Base-by-base conservation (phyloP, 1,140 invertebrate genomes). In the Thrips palmi region DNA sequence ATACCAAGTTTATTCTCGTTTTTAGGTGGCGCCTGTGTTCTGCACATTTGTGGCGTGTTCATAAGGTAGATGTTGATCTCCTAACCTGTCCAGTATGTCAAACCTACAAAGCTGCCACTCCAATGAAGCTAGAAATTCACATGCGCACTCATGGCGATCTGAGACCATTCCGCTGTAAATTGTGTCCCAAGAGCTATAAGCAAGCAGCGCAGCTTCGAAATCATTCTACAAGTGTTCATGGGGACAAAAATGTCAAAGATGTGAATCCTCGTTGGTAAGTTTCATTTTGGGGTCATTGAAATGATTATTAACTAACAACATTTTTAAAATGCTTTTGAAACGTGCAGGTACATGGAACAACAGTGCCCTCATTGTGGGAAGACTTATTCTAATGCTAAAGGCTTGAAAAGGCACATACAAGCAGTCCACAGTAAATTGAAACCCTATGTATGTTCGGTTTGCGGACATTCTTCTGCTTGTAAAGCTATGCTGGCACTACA, bases 381-480 rank as follows among this genome's bases (percentile, higher is more conserved):
- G 24, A 67, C 63, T 24, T 80, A 81, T 52, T 70, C 75, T 0
- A 77, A 80, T 47, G 67, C 71, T 3, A 80, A 82, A 52, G 74
- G 73, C 47, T 53, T 85, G 4, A 74, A 74, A 33, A 76, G 73
- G 52, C 81, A 85, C 42, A 68, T 80, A 8, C 70, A 81, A 52
- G 68, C 70, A 1, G 78, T 85, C 1, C 81, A 85, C 50, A 72
- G 72, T 19, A 77, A 81, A 49, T 55, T 79, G 12, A 77, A 78
- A 45, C 77, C 76, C 1, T 82, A 75, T 45, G 67, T 73, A 22
- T 85, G 81, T 47, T 69, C 68, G 40, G 72, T 77, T 37, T 85
- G 81, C 52, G 75, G 74, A 6, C 74, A 82, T 48, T 70, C 73
- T 34, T 71, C 70, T 29, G 67, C 73, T 1, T 57, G 71, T 20